phyloP scores from a whole-genome alignment of 2,797 vertebrate genomes.

The Ispidina lecontei region DNA sequence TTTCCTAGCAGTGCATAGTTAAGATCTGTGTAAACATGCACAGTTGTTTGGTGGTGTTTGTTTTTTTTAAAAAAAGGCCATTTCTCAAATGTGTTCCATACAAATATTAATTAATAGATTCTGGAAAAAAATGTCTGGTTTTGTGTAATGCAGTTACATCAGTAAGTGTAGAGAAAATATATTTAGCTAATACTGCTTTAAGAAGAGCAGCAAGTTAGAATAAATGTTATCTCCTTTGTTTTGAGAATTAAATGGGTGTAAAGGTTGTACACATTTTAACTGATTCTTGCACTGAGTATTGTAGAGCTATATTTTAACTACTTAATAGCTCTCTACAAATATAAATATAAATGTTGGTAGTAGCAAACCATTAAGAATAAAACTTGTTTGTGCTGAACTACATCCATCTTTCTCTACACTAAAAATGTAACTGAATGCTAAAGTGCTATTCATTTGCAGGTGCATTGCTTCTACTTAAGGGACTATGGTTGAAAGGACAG shows the following conservation, averaged over 20 bases:
- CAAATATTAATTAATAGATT: not conserved
- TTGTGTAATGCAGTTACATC: slow-evolving; percentile 8
- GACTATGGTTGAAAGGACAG: slow-evolving; percentile 94
- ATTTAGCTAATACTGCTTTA: slow-evolving; percentile 20
- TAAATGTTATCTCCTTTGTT: slow-evolving; percentile 49
- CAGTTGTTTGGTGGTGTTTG: not conserved
- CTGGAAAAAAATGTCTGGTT: slow-evolving; percentile 1
- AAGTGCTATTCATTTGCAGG: slow-evolving; percentile 99
- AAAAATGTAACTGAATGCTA: slow-evolving; percentile 91
- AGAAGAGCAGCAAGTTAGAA: slow-evolving; percentile 1
- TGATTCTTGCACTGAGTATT: slow-evolving; percentile 71
- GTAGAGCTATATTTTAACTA: slow-evolving; percentile 82
- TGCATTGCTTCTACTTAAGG: slow-evolving; percentile 99
- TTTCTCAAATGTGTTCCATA: not conserved
- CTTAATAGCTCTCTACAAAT: slow-evolving; percentile 83
- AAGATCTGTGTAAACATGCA: not conserved
- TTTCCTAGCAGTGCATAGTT: not conserved
- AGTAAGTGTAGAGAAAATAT: not conserved
- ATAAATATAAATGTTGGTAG: slow-evolving; percentile 86
- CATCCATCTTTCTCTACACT: slow-evolving; percentile 85
- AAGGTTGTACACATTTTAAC: slow-evolving; percentile 52
- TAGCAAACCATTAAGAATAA: slow-evolving; percentile 86
- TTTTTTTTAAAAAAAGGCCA: not conserved
- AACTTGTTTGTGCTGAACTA: slow-evolving; percentile 91
- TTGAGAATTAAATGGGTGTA: slow-evolving; percentile 42